phyloP scores from a whole-genome alignment of 53 echinoderm and acorn worm species.

The Mesocentrotus franciscanus region DNA sequence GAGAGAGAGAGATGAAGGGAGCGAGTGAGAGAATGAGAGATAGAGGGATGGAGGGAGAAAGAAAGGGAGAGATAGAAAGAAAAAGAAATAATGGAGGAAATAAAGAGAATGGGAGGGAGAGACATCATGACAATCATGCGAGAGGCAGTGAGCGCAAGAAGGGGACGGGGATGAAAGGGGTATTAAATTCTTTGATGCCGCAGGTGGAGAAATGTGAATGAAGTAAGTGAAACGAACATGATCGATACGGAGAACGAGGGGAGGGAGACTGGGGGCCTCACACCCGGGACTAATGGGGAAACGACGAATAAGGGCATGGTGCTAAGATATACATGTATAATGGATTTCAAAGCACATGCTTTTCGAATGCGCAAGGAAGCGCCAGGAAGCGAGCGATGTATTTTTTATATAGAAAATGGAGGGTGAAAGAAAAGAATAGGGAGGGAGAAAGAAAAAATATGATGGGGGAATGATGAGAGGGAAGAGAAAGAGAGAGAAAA shows the following conservation, averaged over 20 bases:
- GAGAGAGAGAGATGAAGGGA: neutral
- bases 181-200: constrained; percentile 60
- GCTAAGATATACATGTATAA: neutral
- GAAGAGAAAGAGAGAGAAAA: neutral
- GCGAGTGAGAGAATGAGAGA: neutral
- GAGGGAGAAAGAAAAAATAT: neutral
- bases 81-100: neutral
- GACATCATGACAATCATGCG: neutral
- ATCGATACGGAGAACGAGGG: constrained; percentile 31
- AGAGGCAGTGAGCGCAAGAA: constrained; percentile 6
- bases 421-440: neutral
- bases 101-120: neutral
- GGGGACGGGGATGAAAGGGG: constrained; percentile 45
- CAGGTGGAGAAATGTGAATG: constrained; percentile 59
- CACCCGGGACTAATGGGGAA: neutral
- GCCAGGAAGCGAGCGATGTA: neutral
- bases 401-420: neutral
- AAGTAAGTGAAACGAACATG: constrained; percentile 64
- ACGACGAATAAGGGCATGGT: neutral
- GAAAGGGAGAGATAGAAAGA: neutral
- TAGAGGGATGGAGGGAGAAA: neutral
- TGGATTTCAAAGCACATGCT: constrained; percentile 6
- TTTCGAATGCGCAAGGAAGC: neutral
- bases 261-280: constrained; percentile 32
- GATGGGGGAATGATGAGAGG: neutral